Conservation (phyloP, 2,113 vertebrate species). For the Oreochromis spilurus region DNA sequence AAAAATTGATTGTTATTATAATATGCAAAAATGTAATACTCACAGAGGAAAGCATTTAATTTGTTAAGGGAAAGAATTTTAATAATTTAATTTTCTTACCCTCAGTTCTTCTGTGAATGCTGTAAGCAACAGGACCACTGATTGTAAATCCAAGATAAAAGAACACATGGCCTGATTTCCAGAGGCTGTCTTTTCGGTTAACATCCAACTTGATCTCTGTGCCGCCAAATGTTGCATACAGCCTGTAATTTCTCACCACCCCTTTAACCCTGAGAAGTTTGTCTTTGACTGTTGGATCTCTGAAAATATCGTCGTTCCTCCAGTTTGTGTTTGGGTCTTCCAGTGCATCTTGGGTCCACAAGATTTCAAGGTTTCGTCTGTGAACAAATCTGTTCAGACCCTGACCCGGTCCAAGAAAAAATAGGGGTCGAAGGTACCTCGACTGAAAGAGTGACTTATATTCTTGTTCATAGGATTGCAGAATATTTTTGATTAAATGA, state of each 20-base stretch:
- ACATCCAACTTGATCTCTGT: background rate
- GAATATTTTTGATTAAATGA: background rate
- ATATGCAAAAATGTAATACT: rapidly evolving
- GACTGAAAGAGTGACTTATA: background rate
- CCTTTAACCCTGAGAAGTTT: background rate
- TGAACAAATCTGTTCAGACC: background rate
- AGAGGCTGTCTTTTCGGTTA: background rate
- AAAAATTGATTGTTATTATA: background rate
- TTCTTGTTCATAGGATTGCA: background rate
- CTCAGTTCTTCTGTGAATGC: background rate
- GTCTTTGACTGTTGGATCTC: rapidly evolving
- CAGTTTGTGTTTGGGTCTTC: background rate
- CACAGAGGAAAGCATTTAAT: background rate
- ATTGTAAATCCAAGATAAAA: conserved; percentile 38
- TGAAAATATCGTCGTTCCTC: background rate
- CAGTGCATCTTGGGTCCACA: background rate
- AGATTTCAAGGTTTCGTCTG: background rate
- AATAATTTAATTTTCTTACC: background rate
- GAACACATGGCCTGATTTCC: background rate
- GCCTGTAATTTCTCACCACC: background rate
- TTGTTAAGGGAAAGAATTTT: rapidly evolving
- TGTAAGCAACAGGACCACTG: conserved; percentile 11
- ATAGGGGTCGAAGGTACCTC: conserved; percentile 7
- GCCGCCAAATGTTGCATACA: background rate
- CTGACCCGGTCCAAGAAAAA: conserved; percentile 4